phyloP scores from a whole-genome alignment of 2,797 vertebrate species.

The Tragelaphus oryx region DNA sequence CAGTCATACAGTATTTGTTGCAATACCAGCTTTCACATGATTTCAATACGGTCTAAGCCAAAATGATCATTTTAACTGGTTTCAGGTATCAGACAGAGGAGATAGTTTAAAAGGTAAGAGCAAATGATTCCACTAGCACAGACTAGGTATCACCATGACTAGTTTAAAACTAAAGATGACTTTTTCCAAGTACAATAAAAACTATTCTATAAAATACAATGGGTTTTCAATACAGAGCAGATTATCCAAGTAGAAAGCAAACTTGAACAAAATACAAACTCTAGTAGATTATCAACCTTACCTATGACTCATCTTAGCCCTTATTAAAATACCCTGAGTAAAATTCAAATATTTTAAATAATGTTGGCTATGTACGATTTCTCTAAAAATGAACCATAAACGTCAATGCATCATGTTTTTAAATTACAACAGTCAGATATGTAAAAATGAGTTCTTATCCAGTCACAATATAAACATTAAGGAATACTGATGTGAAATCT shows the following conservation, averaged over 20 bases:
- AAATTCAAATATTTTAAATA: conserved; percentile 58
- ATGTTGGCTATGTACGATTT: conserved; percentile 37
- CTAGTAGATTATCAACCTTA: neutral
- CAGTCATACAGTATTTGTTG: conserved; percentile 15
- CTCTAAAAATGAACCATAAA: conserved; percentile 54
- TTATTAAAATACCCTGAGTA: conserved; percentile 67
- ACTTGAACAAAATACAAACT: conserved; percentile 50
- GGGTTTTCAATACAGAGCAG: conserved; percentile 45
- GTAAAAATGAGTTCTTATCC: conserved; percentile 49
- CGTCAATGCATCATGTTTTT: conserved; percentile 34
- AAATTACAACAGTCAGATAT: conserved; percentile 55
- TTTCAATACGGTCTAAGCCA: neutral
- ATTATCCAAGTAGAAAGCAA: conserved; percentile 37
- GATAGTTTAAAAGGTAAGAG: neutral
- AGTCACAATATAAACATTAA: conserved; percentile 61
- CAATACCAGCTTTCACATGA: conserved; percentile 48
- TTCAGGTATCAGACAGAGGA: conserved; percentile 19
- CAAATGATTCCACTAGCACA: neutral
- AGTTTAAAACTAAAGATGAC: neutral
- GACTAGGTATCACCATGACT: neutral
- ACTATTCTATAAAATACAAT: conserved; percentile 43
- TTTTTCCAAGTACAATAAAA: conserved; percentile 30
- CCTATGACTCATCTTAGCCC: conserved; percentile 45
- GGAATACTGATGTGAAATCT: conserved; percentile 31
- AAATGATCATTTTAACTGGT: neutral